Base-by-base conservation (phyloP, 2,113 vertebrate species). In the Rhea americana region DNA sequence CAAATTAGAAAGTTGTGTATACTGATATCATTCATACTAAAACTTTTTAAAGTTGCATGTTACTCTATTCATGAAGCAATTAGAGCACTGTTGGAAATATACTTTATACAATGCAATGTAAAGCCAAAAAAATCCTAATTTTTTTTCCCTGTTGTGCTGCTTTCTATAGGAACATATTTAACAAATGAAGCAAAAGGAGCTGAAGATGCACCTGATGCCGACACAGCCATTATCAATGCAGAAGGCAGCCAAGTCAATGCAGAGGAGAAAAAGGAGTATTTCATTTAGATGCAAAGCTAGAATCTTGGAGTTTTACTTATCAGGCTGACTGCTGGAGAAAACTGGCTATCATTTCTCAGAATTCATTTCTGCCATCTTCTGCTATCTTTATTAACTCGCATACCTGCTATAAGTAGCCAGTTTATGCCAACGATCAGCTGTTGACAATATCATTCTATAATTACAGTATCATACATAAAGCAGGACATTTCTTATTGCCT, bases 231-330 rank as follows among this genome's bases (percentile, higher is more conserved):
- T 98, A 99, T 99, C 98, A 99, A 99, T 95, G 99, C 99, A 82
- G 99, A 99, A 97, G 99, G 99, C 97, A 99, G 99, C 97, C 99
- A 99, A 97, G 98, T 99, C 97, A 99, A 99, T 80, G 98, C 99
- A 89, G 99, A 99, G 96, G 99, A 99, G 97, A 99, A 99, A 98
- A 99, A 99, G 96, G 99, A 99, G 97, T 99, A 99, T 97, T 99
- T 99, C 98, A 99, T 99, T 98, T 99, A 99, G 99, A 98, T 97
- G 96, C 96, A 98, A 97, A 97, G 98, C 97, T 95, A 97, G 95
- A 96, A 96, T 96, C 92, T 94, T 96, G 94, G 93, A 98, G 96
- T 98, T 98, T 97, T 96, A 86, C 96, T 98, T 98, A 97, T 97
- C 97, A 97, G 95, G 97, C 98, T 98, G 97, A 96, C 97, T 98